Evolutionary conservation across 2,888 invertebrate genomes (phyloP).

Genomic region (Colletes collaris): DNA sequence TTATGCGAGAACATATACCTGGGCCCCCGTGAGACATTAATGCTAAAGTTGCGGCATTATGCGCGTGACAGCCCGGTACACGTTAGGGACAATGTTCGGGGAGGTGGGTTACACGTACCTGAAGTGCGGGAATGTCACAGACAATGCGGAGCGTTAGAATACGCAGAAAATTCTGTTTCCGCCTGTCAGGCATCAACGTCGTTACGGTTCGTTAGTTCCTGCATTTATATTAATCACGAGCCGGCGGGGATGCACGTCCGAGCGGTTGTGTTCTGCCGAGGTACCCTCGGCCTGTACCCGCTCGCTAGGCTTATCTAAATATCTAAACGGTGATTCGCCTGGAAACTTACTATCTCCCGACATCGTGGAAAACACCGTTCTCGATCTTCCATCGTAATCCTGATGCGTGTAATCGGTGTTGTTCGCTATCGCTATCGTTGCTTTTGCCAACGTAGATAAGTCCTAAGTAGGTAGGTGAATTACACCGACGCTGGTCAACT

Average conservation of each 20-base stretch:
- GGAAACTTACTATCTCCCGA: conserved; percentile 26
- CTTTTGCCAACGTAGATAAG: too few relatives aligned
- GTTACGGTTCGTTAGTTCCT: conserved; percentile 68
- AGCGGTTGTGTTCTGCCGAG: conserved; percentile 18
- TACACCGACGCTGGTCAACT: too few relatives aligned
- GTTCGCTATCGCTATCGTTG: neutral
- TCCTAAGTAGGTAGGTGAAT: too few relatives aligned
- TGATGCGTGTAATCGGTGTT: neutral
- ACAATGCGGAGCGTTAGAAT: conserved; percentile 66
- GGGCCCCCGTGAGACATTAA: conserved; percentile 76
- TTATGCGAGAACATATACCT: conserved; percentile 80
- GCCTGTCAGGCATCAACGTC: conserved; percentile 67
- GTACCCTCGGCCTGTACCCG: neutral
- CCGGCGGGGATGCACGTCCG: conserved; percentile 39
- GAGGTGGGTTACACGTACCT: conserved; percentile 69
- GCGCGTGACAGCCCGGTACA: conserved; percentile 77
- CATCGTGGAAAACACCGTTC: neutral
- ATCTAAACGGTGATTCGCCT: conserved; percentile 19
- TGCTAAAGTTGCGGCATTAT: conserved; percentile 78
- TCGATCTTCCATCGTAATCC: neutral
- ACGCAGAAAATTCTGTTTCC: conserved; percentile 70
- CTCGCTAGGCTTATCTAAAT: conserved; percentile 23
- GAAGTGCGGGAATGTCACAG: conserved; percentile 63
- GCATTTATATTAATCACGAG: conserved; percentile 63
- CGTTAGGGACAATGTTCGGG: conserved; percentile 71